Percentiles rank a stretch among this genome's conserved stretches.
Conservation (phyloP, 2,113 vertebrate species). For the Cettia cetti region DNA sequence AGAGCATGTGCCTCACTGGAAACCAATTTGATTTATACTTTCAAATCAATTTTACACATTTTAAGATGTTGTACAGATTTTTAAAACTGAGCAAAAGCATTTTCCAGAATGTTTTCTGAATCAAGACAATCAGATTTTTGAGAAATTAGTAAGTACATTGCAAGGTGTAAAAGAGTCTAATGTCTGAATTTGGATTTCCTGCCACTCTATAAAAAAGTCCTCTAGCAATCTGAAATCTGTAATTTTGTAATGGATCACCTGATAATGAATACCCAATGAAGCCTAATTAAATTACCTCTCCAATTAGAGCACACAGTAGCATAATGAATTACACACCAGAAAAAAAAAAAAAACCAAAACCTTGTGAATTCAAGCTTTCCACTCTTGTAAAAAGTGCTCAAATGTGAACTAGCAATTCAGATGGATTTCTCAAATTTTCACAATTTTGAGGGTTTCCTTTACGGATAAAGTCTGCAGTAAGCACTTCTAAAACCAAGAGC, state of each 20-base stretch:
- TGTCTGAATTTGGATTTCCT: not conserved
- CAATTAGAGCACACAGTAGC: not conserved
- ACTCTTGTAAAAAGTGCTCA: not conserved
- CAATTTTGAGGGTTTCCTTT: not conserved
- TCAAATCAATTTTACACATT: not conserved
- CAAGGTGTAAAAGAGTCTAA: not conserved
- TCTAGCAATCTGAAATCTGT: not conserved
- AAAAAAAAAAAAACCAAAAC: not conserved
- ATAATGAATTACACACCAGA: not conserved
- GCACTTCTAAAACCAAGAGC: not conserved
- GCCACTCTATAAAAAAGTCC: not conserved
- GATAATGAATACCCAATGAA: not conserved
- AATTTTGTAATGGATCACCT: not conserved
- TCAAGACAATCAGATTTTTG: not conserved
- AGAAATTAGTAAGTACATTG: accelerated
- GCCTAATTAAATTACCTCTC: not conserved
- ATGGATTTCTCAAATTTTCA: not conserved
- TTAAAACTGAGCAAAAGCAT: not conserved
- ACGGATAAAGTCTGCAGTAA: not conserved
- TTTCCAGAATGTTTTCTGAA: not conserved
- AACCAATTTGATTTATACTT: not conserved
- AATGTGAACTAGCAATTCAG: not conserved
- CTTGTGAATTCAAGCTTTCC: not conserved
- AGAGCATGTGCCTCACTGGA: not conserved
- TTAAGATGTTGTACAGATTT: not conserved